These are phyloP conservation scores for Mesorhabditis belari DNA, from an alignment of 2,888 invertebrate species.

Conservation along the genomic window DNA sequence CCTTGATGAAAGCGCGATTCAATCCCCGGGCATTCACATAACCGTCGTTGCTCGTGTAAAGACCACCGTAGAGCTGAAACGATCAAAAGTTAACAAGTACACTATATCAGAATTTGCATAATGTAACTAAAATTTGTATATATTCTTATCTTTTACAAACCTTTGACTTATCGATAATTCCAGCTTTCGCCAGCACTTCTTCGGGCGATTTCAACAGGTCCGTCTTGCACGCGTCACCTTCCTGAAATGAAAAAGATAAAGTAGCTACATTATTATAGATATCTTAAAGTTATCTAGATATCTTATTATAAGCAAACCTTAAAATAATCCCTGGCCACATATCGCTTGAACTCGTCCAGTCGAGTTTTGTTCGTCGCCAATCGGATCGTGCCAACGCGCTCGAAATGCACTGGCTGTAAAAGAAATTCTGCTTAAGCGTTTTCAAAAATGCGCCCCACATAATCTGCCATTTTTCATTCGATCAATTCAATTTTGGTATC, in stretches of 20 bases:
- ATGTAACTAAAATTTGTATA: neutral
- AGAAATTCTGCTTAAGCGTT: neutral
- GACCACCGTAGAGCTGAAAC: constrained; percentile 54
- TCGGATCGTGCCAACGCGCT: constrained; percentile 55
- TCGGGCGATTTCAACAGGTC: constrained; percentile 49
- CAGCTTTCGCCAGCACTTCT: constrained; percentile 53
- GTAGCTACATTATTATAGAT: neutral
- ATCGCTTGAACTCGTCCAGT: constrained; percentile 55
- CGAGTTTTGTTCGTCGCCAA: constrained; percentile 53
- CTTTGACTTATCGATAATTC: neutral
- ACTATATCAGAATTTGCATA: constrained; percentile 6
- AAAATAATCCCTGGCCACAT: constrained; percentile 55
- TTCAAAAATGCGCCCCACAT: neutral
- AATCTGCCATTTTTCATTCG: no score
- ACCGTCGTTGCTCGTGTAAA: constrained; percentile 56
- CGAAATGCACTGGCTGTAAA: constrained; percentile 54
- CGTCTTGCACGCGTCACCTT: constrained; percentile 39
- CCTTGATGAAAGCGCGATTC: constrained; percentile 53
- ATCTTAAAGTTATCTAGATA: neutral
- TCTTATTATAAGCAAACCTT: constrained; percentile 18
- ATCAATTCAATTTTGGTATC: neutral
- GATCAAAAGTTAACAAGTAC: neutral
- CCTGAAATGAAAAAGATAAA: constrained; percentile 4
- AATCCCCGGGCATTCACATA: constrained; percentile 56
- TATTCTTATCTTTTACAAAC: no score